Base-by-base conservation (phyloP, 2,888 invertebrate species). In the Dynastes maya region DNA sequence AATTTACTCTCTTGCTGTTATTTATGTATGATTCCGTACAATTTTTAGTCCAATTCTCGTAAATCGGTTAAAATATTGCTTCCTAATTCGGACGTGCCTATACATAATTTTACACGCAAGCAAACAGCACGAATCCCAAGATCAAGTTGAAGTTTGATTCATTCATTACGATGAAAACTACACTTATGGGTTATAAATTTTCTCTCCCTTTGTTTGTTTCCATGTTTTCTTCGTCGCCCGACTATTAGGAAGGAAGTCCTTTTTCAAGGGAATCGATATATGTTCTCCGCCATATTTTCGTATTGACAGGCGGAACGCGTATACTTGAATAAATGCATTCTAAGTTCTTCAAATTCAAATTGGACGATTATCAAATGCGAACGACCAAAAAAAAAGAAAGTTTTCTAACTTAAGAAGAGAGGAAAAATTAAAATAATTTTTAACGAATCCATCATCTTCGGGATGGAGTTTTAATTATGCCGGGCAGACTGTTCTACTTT, bases 201-300 rank as follows among this genome's bases (percentile, higher is more conserved):
- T 40, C 58, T 32, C 16, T 55, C 58, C 55, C 37, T 55, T 55
- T 71, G 71, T 71, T 71, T 71, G 71, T 58, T 71, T 71, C 55
- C 58, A 55, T 16, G 53, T 55, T 58, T 68, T 40, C 58, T 55
- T 71, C 40, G n/a, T 55, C 37, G 16, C 11, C 29, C 11, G 55
- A 16, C 71, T 37, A 71, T 71, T 71, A 71, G 32, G 16, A 22
- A n/a, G 55, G 71, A 58, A 71, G 40, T 40, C 51, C 32, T 55
- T 58, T 71, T 71, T 58, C 4, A 40, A 37, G n/a, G 22, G 58
- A 71, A 71, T 71, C 71, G 55, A 71, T 71, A 55, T 71, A 40
- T 53, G 71, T 22, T 37, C 37, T 37, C 22, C 5, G 32, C 16
- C 8, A 37, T 71, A 58, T 55, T 13, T 68, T 51, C 37, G 22